These are phyloP conservation scores for Ageneiosus marmoratus DNA, from an alignment of 2,113 vertebrate genomes.

Conservation along the genomic window DNA sequence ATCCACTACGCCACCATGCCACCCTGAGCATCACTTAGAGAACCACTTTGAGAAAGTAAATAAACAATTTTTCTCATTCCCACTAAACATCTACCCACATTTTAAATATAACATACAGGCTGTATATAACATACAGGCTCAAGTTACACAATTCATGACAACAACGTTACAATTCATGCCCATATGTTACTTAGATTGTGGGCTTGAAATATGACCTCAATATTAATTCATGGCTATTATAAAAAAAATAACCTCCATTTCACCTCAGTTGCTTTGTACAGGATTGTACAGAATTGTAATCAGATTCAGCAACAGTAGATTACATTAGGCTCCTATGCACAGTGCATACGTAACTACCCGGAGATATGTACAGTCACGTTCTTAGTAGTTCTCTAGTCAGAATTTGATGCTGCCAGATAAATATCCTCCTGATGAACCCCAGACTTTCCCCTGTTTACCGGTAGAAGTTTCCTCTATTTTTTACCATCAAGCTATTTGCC, in stretches of 20 bases:
- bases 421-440: not conserved
- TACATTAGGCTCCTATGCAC: not conserved
- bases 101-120: no score
- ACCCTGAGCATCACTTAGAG: no score
- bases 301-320: not conserved
- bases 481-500: slow-evolving; percentile 50
- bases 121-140: no score
- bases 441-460: slow-evolving; percentile 22
- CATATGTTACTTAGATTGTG: not conserved
- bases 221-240: not conserved
- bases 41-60: no score
- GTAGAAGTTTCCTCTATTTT: slow-evolving; percentile 38
- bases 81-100: no score
- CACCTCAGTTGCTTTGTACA: not conserved
- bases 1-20: no score
- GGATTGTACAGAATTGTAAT: not conserved
- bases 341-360: not conserved
- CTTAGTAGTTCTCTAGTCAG: not conserved
- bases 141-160: not conserved
- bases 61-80: no score
- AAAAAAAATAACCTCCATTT: not conserved
- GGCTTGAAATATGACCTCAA: not conserved
- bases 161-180: not conserved
- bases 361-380: not conserved
- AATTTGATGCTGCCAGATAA: not conserved